A percentile compares a stretch with the other conserved stretches of the same genome.
These are phyloP conservation scores for Coptodon bakossiorum DNA, from an alignment of 2,113 vertebrate genomes.

Conservation along the genomic window DNA sequence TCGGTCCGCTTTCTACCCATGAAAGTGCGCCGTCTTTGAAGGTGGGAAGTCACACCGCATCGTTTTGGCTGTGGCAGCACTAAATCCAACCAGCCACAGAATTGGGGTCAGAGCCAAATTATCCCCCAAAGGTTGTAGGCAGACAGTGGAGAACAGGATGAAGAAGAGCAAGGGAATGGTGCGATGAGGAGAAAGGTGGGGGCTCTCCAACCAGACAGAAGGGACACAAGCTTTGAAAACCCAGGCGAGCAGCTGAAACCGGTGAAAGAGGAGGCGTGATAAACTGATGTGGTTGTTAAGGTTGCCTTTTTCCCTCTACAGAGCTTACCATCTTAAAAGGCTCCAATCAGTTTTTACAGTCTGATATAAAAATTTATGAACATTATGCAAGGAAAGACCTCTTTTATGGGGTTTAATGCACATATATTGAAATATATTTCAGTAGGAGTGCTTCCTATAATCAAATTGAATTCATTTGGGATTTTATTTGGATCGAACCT, in stretches of 20 bases:
- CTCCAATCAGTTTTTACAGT: neutral
- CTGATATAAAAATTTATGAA: neutral
- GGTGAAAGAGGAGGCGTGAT: neutral
- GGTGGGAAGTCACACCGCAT: neutral
- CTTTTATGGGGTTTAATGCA: neutral
- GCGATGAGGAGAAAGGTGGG: neutral
- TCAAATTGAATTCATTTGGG: neutral
- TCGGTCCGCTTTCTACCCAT: neutral
- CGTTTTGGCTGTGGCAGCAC: neutral
- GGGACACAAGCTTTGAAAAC: neutral
- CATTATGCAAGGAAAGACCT: neutral
- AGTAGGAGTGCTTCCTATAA: neutral
- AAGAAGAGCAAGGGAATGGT: neutral
- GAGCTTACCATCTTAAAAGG: neutral
- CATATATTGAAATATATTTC: neutral
- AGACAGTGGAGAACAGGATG: constrained; percentile 4
- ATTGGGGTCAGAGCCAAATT: constrained; percentile 56
- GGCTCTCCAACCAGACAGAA: neutral
- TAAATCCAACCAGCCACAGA: constrained; percentile 19
- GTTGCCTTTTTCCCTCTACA: neutral
- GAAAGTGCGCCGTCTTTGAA: constrained; percentile 31
- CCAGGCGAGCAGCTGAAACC: neutral
- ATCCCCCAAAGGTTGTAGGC: constrained; percentile 29
- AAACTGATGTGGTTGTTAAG: neutral
- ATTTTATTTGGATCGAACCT: neutral